A percentile compares a stretch with the other conserved stretches of the same genome.
These are phyloP conservation scores for Antigone vipio DNA, from an alignment of 2,113 vertebrate genomes.

Conservation along the genomic window DNA sequence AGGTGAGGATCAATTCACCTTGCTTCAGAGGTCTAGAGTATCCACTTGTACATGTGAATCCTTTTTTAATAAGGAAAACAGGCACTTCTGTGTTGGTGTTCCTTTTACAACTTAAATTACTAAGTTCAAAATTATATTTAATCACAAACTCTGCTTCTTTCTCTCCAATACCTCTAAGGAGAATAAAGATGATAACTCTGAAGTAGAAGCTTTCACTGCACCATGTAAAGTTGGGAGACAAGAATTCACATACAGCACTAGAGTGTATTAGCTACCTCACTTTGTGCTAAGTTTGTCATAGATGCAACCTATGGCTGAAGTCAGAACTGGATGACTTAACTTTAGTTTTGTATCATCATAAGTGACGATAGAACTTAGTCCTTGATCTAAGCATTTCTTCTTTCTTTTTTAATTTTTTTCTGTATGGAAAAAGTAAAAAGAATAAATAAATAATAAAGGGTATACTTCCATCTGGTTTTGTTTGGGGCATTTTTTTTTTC, in stretches of 20 bases:
- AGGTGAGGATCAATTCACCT: neutral
- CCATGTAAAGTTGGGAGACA: neutral
- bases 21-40: neutral
- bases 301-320: neutral
- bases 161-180: neutral
- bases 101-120: neutral
- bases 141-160: neutral
- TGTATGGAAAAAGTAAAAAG: neutral
- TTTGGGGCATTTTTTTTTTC: neutral
- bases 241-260: neutral
- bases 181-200: neutral
- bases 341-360: neutral
- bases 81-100: rapidly evolving
- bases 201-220: neutral
- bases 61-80: neutral
- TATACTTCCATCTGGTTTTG: neutral
- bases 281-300: rapidly evolving
- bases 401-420: too few species aligned
- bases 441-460: neutral
- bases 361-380: neutral
- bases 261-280: neutral
- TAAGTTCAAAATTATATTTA: neutral
- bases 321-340: neutral
- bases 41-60: neutral
- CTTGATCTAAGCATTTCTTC: neutral